A percentile compares a stretch with the other conserved stretches of the same genome.
phyloP scores from a whole-genome alignment of 2,797 vertebrate genomes.

The Micropoecilia bifurca region DNA sequence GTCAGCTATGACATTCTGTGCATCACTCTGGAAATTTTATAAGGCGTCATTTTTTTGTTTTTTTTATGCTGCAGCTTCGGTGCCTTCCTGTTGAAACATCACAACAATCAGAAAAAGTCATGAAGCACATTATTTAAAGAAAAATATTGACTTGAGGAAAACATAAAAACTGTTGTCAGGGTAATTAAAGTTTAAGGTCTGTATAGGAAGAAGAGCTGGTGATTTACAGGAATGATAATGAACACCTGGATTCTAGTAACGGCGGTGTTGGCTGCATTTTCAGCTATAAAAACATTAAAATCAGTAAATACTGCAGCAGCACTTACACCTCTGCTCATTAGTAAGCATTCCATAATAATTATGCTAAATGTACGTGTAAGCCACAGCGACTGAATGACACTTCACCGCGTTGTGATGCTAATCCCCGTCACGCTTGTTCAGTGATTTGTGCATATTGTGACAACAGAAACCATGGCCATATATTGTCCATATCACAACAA shows the following conservation, averaged over 20 bases:
- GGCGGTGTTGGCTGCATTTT: neutral
- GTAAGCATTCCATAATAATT: constrained; percentile 16
- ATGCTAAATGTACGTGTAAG: constrained; percentile 21
- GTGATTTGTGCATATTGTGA: constrained; percentile 26
- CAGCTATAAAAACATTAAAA: constrained; percentile 5
- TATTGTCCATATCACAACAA: neutral
- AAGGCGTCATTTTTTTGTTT: neutral
- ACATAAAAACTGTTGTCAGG: neutral
- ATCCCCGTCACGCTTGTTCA: constrained; percentile 9
- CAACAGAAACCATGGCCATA: constrained; percentile 4
- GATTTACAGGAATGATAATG: neutral
- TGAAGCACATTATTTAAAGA: neutral
- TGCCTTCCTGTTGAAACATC: neutral
- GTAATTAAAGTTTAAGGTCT: neutral
- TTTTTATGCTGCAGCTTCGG: neutral
- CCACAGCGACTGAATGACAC: constrained; percentile 20
- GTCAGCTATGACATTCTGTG: neutral
- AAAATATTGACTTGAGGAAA: neutral
- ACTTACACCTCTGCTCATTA: constrained; percentile 23
- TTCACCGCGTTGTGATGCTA: constrained; percentile 21
- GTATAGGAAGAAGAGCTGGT: constrained; percentile 1
- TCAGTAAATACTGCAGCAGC: neutral
- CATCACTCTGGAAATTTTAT: neutral
- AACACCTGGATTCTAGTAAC: neutral
- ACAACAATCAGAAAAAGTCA: neutral